Conservation (phyloP, 1,140 invertebrate genomes). For the Eueides isabella region DNA sequence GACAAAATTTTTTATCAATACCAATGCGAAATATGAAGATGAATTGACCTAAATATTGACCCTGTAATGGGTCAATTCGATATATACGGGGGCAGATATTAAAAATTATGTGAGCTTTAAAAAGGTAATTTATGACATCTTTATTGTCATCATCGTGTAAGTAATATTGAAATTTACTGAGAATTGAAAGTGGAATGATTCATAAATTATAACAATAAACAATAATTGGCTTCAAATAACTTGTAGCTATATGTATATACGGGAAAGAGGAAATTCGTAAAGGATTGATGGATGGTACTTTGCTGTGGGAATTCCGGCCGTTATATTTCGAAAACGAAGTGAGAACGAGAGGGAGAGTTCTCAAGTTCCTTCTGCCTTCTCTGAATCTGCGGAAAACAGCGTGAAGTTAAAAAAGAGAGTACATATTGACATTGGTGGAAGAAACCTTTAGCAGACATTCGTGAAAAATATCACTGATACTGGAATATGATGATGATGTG, state of each 20-base stretch:
- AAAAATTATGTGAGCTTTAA: constrained; percentile 30
- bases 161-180: constrained; percentile 37
- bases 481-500: no score
- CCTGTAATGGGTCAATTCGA: constrained; percentile 35
- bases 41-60: constrained; percentile 41
- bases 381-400: no score
- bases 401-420: no score
- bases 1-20: background rate
- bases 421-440: no score
- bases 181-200: constrained; percentile 25
- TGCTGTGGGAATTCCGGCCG: no score
- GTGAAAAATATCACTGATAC: no score
- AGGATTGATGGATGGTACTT: no score
- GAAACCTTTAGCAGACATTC: no score
- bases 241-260: background rate
- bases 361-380: no score
- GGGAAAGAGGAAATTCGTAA: no score
- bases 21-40: constrained; percentile 1
- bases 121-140: constrained; percentile 35
- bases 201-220: constrained; percentile 4
- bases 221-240: background rate
- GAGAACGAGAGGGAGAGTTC: no score
- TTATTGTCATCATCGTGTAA: constrained; percentile 29
- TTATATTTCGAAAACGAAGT: no score
- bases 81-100: constrained; percentile 34